A percentile compares a stretch with the other conserved stretches of the same genome.
phyloP scores from a whole-genome alignment of 2,113 vertebrate species.

The Callorhinus ursinus region DNA sequence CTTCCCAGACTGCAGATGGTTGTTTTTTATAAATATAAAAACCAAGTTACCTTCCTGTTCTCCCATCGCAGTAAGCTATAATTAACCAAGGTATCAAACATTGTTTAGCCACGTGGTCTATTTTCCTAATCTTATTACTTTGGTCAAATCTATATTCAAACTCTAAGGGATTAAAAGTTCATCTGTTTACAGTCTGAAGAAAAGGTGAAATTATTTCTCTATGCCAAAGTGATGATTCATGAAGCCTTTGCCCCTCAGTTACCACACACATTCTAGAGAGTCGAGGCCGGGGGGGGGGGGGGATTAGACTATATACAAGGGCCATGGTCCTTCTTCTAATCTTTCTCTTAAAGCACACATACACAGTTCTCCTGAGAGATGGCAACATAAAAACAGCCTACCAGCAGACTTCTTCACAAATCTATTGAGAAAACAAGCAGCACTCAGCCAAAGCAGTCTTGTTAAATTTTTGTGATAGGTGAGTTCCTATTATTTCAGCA shows the following conservation, averaged over 20 bases:
- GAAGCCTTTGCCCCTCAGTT: background rate
- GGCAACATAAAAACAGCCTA: background rate
- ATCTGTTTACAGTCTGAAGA: background rate
- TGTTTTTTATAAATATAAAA: background rate
- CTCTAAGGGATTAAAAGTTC: background rate
- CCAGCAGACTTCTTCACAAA: background rate
- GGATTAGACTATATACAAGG: background rate
- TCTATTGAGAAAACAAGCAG: background rate
- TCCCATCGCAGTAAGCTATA: background rate
- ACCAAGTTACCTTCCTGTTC: background rate
- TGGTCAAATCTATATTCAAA: constrained; percentile 18
- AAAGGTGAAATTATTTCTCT: constrained; percentile 26
- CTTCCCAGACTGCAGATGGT: background rate
- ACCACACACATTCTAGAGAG: background rate
- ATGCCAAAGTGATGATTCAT: background rate
- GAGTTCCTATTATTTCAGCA: background rate
- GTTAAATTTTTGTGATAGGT: background rate
- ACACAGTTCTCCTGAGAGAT: background rate
- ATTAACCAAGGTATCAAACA: constrained; percentile 39
- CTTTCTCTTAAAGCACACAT: background rate
- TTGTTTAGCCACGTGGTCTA: background rate
- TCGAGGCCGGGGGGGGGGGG: background rate
- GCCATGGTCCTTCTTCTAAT: background rate
- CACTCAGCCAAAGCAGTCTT: background rate
- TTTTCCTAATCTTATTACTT: constrained; percentile 31